Base-by-base conservation (phyloP, 2,797 vertebrate genomes). In the Phataginus tetradactyla region DNA sequence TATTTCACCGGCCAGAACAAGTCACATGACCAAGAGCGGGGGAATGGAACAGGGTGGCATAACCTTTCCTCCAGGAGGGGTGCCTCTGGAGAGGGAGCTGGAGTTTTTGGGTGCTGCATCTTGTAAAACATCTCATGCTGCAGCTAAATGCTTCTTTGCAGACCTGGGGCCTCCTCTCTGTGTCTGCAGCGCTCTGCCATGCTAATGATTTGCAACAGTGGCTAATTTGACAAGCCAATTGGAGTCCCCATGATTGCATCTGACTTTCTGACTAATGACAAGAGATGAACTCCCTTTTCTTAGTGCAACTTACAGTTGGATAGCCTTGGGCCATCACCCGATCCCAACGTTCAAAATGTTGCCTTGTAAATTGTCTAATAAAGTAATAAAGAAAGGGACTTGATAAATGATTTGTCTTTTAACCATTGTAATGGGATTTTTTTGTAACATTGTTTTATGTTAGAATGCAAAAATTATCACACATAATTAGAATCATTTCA, bases 391-490 rank as follows among this genome's bases (percentile, higher is more conserved):
- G 96, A 51, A 77, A 97, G 94, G 96, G 97, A 23, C 97, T 92
- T 6, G 37, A 97, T 98, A 97, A 98, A 97, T 97, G 96, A 98
- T 98, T 98, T 98, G 97, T 97, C 98, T 98, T 98, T 98, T 98
- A 97, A 97, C 97, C 95, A 90, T 97, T 96, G 95, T 96, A 97
- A 98, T 86, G 97, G 97, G 79, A 5, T 84, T 98, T 96, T 94
- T 55, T 93, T 83, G 17, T 72, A 98, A 96, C 98, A 96, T 96
- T 98, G 97, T 98, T 98, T 98, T 98, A 97, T 98, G 98, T 97
- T 95, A 95, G 98, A 97, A 98, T 98, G 96, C 98, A 97, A 96
- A 98, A 98, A 98, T 98, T 97, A 99, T 98, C 98, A 98, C 97
- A 53, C 96, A 84, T 98, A 98, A 98, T 99, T 98, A 98, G 98